These are phyloP conservation scores for Dreissena polymorpha DNA, from an alignment of 1,140 invertebrate genomes.

Conservation along the genomic window DNA sequence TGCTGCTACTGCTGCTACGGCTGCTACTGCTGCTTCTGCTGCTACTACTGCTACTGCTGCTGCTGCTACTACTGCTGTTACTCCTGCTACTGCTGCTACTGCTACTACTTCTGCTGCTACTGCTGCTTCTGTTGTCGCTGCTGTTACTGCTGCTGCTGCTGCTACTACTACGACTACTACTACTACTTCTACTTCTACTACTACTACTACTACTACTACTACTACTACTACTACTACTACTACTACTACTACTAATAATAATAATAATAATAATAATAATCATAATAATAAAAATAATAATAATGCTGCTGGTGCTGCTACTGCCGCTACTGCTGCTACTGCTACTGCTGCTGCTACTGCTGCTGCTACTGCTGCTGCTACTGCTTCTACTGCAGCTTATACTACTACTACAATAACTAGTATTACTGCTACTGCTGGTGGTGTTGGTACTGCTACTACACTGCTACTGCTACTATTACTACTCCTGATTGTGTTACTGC, in stretches of 20 bases:
- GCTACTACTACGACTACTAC: constrained; percentile 26
- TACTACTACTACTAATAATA: too few relatives aligned
- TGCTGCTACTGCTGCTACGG: constrained; percentile 37
- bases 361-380: constrained; percentile 27
- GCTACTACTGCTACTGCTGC: constrained; percentile 4
- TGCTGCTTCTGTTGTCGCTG: constrained; percentile 26
- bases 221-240: constrained; percentile 15
- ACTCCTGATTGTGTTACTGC: too few relatives aligned
- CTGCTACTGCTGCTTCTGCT: constrained; percentile 23
- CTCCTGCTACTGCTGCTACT: constrained; percentile 11
- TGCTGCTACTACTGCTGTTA: constrained; percentile 10
- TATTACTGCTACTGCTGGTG: constrained; percentile 37
- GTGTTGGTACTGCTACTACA: constrained; percentile 21
- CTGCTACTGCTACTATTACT: constrained; percentile 27
- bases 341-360: constrained; percentile 22
- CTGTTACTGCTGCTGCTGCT: constrained; percentile 47
- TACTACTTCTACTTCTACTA: constrained; percentile 28
- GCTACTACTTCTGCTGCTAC: constrained; percentile 19
- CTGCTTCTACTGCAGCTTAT: too few relatives aligned
- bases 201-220: constrained; percentile 31
- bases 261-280: too few relatives aligned
- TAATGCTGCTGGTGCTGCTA: background rate
- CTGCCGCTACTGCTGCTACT: constrained; percentile 33
- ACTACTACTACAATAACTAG: constrained; percentile 10
- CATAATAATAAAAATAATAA: too few relatives aligned